Evolutionary conservation across 2,888 invertebrate species (phyloP).

Genomic region (Halocaridina rubra): DNA sequence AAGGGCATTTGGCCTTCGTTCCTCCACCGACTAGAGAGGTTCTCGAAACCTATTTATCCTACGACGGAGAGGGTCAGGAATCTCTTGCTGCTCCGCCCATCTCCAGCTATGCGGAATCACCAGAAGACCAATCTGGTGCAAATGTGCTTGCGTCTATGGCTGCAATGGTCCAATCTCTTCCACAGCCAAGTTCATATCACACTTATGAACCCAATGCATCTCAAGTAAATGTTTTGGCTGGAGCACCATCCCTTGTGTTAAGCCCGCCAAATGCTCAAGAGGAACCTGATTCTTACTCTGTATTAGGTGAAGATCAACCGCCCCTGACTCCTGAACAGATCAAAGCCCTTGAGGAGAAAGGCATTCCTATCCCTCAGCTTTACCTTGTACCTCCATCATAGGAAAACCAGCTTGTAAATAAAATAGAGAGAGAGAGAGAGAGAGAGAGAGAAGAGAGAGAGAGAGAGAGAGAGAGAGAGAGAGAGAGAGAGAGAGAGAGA

Average conservation of each 20-base stretch:
- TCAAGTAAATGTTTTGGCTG: not conserved
- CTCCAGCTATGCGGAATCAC: not conserved
- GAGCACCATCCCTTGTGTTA: not conserved
- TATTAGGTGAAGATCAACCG: not conserved
- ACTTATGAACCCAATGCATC: not conserved
- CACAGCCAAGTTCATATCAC: not conserved
- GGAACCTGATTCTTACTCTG: not conserved
- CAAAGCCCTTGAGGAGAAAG: not conserved
- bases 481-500: too few relatives aligned
- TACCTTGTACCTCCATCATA: not conserved
- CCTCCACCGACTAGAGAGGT: not conserved
- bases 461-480: too few relatives aligned
- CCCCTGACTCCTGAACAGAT: not conserved
- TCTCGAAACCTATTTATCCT: not conserved
- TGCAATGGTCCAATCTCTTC: not conserved
- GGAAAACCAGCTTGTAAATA: too few relatives aligned
- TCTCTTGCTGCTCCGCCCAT: not conserved
- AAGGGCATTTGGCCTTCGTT: not conserved
- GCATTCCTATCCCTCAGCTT: not conserved
- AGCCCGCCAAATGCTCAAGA: not conserved
- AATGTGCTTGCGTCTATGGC: conserved; percentile 2
- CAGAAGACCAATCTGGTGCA: not conserved
- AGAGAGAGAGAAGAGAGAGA: too few relatives aligned
- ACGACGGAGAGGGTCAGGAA: not conserved
- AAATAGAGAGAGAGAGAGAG: too few relatives aligned